These are phyloP conservation scores for Lasioglossum calceatum DNA, from an alignment of 2,888 invertebrate genomes.

Conservation along the genomic window DNA sequence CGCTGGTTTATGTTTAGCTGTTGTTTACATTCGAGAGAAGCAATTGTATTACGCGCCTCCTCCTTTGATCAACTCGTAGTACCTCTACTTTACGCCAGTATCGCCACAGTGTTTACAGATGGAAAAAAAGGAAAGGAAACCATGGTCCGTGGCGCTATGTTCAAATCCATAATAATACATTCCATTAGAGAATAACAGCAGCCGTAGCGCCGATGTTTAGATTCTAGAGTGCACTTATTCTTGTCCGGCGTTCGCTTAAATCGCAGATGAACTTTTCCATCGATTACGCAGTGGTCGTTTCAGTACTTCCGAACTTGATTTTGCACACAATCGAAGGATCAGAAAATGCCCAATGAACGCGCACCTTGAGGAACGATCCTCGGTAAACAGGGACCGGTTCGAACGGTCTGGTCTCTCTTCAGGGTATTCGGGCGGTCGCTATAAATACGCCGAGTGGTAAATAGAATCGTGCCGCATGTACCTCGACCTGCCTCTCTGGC, in stretches of 20 bases:
- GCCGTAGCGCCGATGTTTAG: background rate
- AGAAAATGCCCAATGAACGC: background rate
- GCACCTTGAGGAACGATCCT: background rate
- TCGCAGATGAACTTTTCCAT: background rate
- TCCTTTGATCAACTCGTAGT: no score
- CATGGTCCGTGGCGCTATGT: no score
- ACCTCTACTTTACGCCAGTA: no score
- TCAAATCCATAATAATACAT: no score
- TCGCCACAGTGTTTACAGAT: no score
- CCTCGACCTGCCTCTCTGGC: background rate
- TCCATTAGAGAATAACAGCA: background rate
- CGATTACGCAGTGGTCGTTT: background rate
- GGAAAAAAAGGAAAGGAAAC: no score
- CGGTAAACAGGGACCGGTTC: background rate
- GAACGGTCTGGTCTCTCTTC: background rate
- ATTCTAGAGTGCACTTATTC: no score
- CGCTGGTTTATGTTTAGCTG: background rate
- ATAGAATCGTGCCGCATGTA: background rate
- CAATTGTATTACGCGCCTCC: no score
- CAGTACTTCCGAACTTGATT: background rate
- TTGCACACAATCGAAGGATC: background rate
- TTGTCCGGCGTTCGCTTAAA: background rate
- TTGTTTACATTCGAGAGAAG: background rate
- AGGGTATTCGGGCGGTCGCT: background rate
- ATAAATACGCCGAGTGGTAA: slow-evolving; percentile 8